Percentiles rank a stretch among this genome's conserved stretches.
These are phyloP conservation scores for Brachynemurus nebulosus DNA, from an alignment of 2,888 invertebrate species.

Conservation along the genomic window DNA sequence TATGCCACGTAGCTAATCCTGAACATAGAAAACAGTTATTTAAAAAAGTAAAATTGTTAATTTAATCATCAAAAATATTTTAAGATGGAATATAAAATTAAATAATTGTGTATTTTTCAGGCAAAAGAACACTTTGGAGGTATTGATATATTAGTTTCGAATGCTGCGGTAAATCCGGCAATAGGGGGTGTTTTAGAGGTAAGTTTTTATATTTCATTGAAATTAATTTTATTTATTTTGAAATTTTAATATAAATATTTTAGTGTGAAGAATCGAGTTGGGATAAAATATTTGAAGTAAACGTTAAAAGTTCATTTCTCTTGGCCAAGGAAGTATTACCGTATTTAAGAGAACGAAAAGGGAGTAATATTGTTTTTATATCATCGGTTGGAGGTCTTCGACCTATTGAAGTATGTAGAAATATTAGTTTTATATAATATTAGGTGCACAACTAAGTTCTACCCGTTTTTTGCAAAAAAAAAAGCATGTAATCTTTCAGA, in stretches of 20 bases:
- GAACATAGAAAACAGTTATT: slow-evolving; percentile 68
- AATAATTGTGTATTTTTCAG: slow-evolving; percentile 42
- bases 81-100: slow-evolving; percentile 27
- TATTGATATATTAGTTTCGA: slow-evolving; percentile 89
- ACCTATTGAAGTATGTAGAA: slow-evolving; percentile 55
- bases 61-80: too few relatives aligned
- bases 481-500: too few relatives aligned
- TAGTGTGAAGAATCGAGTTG: slow-evolving; percentile 67
- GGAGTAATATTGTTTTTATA: slow-evolving; percentile 74
- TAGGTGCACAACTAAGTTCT: too few relatives aligned
- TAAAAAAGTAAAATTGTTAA: slow-evolving; percentile 40
- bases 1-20: slow-evolving; percentile 80
- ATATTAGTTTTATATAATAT: too few relatives aligned
- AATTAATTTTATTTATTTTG: too few relatives aligned
- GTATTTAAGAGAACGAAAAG: slow-evolving; percentile 58
- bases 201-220: too few relatives aligned
- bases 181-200: slow-evolving; percentile 68
- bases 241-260: too few relatives aligned
- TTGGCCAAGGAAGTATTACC: slow-evolving; percentile 81
- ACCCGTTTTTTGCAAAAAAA: too few relatives aligned
- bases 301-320: slow-evolving; percentile 80
- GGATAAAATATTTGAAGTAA: slow-evolving; percentile 95
- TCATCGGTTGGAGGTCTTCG: slow-evolving; percentile 79
- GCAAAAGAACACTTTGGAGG: slow-evolving; percentile 67
- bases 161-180: slow-evolving; percentile 83